Evolutionary conservation across 2,797 vertebrate genomes (phyloP).

Genomic region (Platyrinchus mystaceus): DNA sequence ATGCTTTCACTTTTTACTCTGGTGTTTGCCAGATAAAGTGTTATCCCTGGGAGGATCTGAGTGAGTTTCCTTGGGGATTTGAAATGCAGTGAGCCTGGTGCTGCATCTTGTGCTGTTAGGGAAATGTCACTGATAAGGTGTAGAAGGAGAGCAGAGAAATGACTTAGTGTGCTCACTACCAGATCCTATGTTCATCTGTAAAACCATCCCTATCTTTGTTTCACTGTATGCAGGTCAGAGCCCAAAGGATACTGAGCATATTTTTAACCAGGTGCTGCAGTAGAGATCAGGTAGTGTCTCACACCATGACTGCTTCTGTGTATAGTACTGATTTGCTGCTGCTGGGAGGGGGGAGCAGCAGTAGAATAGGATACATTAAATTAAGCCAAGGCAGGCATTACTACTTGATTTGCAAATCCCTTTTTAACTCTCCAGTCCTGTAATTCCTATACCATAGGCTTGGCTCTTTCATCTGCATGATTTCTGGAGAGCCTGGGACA

Average conservation of each 20-base stretch:
- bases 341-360: background rate
- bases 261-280: slow-evolving; percentile 56
- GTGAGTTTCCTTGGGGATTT: slow-evolving; percentile 62
- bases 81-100: slow-evolving; percentile 42
- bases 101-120: slow-evolving; percentile 67
- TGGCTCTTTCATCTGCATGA: slow-evolving; percentile 59
- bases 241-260: slow-evolving; percentile 45
- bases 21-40: slow-evolving; percentile 71
- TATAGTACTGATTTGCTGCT: slow-evolving; percentile 26
- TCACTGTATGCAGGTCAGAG: slow-evolving; percentile 48
- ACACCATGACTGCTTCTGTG: background rate
- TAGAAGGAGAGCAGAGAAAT: slow-evolving; percentile 69
- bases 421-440: slow-evolving; percentile 49
- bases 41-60: slow-evolving; percentile 70
- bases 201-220: slow-evolving; percentile 69
- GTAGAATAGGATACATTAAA: slow-evolving; percentile 42
- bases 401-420: slow-evolving; percentile 60
- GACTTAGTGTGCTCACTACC: slow-evolving; percentile 46
- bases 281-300: slow-evolving; percentile 8
- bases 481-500: slow-evolving; percentile 59
- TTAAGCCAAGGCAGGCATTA: slow-evolving; percentile 42
- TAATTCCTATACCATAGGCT: slow-evolving; percentile 43
- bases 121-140: slow-evolving; percentile 77
- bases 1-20: slow-evolving; percentile 69
- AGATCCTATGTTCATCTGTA: slow-evolving; percentile 51